phyloP scores from a whole-genome alignment of 2,888 invertebrate species.

The Diarsia mendica region DNA sequence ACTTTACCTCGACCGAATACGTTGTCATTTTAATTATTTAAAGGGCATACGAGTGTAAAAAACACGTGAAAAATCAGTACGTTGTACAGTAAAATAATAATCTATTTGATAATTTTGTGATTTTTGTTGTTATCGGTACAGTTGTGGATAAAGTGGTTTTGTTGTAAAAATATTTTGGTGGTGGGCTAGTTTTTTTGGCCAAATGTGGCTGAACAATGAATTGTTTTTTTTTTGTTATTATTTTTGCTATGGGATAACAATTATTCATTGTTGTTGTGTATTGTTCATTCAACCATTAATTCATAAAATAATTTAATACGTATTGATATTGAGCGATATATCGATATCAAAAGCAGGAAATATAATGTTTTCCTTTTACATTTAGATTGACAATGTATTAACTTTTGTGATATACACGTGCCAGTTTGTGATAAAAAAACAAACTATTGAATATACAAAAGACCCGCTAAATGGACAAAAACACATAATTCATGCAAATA shows the following conservation, averaged over 20 bases:
- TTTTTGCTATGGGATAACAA: too few species aligned
- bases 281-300: too few species aligned
- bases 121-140: constrained; percentile 19
- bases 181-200: constrained; percentile 31
- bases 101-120: constrained; percentile 21
- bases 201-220: constrained; percentile 4
- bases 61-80: constrained; percentile 33
- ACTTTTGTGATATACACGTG: not conserved
- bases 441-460: not conserved
- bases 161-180: not conserved
- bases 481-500: not conserved
- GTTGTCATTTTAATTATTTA: not conserved
- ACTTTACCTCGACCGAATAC: not conserved
- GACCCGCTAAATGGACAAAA: too few species aligned
- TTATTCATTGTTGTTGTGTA: not conserved
- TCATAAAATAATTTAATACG: not conserved
- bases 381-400: not conserved
- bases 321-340: not conserved
- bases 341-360: too few species aligned
- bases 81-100: constrained; percentile 16
- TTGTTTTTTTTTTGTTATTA: constrained; percentile 6
- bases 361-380: too few species aligned
- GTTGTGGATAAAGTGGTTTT: constrained; percentile 8
- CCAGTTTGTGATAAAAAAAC: not conserved
- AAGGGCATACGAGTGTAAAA: not conserved